phyloP scores from a whole-genome alignment of 2,888 invertebrate genomes.

The Cancer borealis region DNA sequence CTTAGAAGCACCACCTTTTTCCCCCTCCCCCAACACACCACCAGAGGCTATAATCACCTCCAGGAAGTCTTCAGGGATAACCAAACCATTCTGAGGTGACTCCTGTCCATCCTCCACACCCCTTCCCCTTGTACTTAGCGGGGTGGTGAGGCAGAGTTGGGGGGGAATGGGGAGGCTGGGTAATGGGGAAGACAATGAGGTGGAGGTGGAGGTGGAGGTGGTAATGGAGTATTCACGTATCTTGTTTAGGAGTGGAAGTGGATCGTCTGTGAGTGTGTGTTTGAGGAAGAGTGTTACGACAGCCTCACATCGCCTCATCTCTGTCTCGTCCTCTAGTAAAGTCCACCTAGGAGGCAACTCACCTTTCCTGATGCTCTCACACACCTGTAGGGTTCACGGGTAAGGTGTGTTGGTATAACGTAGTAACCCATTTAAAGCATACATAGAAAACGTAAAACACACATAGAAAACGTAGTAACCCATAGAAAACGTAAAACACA shows the following conservation, averaged over 20 bases:
- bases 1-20: not conserved
- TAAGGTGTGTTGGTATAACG: not conserved
- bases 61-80: not conserved
- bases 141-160: not conserved
- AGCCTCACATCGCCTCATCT: constrained; percentile 53
- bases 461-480: not conserved
- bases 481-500: not conserved
- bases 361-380: constrained; percentile 59
- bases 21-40: not conserved
- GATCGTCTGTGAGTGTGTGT: constrained; percentile 25
- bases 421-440: too few species aligned
- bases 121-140: not conserved
- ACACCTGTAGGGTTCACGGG: constrained; percentile 48
- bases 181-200: not conserved
- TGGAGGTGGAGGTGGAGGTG: not conserved
- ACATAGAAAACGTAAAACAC: too few species aligned
- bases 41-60: not conserved
- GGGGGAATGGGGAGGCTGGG: not conserved
- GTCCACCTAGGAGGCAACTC: constrained; percentile 59
- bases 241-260: constrained; percentile 47
- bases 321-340: constrained; percentile 57
- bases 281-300: constrained; percentile 59
- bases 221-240: constrained; percentile 14
- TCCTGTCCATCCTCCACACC: not conserved
- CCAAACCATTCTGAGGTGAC: not conserved